A percentile compares a stretch with the other conserved stretches of the same genome.
phyloP scores from a whole-genome alignment of 2,888 invertebrate genomes.

The Allophyes oxyacanthae region DNA sequence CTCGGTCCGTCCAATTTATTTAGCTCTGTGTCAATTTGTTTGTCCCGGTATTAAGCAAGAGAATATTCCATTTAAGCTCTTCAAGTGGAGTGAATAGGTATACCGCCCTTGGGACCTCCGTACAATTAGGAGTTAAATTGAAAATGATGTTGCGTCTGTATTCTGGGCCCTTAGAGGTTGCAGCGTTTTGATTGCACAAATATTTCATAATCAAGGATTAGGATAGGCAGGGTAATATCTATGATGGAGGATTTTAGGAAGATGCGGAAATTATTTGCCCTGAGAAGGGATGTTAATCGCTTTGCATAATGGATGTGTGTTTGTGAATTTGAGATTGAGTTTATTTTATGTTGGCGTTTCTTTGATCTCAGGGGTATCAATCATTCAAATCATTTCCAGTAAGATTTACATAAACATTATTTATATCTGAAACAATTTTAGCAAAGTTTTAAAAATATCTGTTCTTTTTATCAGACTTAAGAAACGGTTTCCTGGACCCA shows the following conservation, averaged over 20 bases:
- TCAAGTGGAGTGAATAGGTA: slow-evolving; percentile 58
- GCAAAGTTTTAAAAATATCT: too few species aligned
- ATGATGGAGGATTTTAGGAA: slow-evolving; percentile 35
- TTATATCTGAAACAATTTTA: too few species aligned
- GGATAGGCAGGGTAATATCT: slow-evolving; percentile 34
- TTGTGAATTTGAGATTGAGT: slow-evolving; percentile 9
- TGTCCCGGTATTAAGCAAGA: slow-evolving; percentile 55
- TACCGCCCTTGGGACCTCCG: slow-evolving; percentile 60
- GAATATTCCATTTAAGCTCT: slow-evolving; percentile 62
- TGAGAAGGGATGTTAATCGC: slow-evolving; percentile 33
- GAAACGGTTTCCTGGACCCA: slow-evolving; percentile 23
- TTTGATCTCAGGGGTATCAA: background rate
- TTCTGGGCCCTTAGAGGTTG: slow-evolving; percentile 40
- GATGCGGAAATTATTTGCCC: slow-evolving; percentile 30
- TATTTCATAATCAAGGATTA: slow-evolving; percentile 45
- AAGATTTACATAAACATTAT: too few species aligned
- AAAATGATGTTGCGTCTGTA: slow-evolving; percentile 72
- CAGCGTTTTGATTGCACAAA: slow-evolving; percentile 51
- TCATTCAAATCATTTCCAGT: too few species aligned
- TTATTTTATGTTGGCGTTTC: slow-evolving; percentile 1
- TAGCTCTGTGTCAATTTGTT: slow-evolving; percentile 63
- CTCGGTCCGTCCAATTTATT: slow-evolving; percentile 57
- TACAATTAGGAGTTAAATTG: slow-evolving; percentile 78
- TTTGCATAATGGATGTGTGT: slow-evolving; percentile 25
- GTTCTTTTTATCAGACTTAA: background rate